Evolutionary conservation across 2,888 invertebrate genomes (phyloP), one percentile per base, ranked within the genome.

Genomic region (Trichogramma dendrolimi): DNA sequence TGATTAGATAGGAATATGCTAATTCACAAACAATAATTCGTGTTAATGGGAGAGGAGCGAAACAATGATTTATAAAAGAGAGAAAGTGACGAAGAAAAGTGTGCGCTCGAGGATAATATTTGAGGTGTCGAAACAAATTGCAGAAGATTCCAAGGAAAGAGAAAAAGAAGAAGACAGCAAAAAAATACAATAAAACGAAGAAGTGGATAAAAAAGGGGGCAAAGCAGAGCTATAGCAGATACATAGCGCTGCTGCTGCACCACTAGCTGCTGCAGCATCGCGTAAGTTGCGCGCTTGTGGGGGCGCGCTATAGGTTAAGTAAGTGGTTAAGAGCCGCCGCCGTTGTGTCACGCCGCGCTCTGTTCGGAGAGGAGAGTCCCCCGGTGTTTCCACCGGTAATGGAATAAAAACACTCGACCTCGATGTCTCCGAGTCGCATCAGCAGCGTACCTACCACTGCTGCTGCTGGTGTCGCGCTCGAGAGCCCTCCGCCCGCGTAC

Each of bases 351-450:
- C 14, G 14, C 14, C 14, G 27, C 27, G 27, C 27, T 27, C 11
- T 39, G 8, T 51, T 2, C 54, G 40, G 48, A 27, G 14, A 14
- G 14, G 14, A 14, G 27, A 27, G 27, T 27, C 48, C 58, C 44
- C 44, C 53, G 58, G 61, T 61, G 58, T 63, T 71, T 70, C 65
- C 64, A 67, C 68, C 59, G 68, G 73, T 77, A 76, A 77, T 77
- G 77, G 76, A 77, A 77, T 77, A 77, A 77, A 77, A 77, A 77
- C 77, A 77, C 76, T 76, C 73, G 72, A 74, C 73, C 72, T 63
- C 69, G 68, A 72, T 72, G 71, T 72, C 70, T 67, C 65, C 58
- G 5, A 38, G 55, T 56, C 41, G 27, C 43, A 4, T 14, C 27
- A 38, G 27, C 41, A 27, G 27, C 27, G 27, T 27, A 27, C 27